Conservation (phyloP, 2,113 vertebrate genomes). For the Motacilla alba region DNA sequence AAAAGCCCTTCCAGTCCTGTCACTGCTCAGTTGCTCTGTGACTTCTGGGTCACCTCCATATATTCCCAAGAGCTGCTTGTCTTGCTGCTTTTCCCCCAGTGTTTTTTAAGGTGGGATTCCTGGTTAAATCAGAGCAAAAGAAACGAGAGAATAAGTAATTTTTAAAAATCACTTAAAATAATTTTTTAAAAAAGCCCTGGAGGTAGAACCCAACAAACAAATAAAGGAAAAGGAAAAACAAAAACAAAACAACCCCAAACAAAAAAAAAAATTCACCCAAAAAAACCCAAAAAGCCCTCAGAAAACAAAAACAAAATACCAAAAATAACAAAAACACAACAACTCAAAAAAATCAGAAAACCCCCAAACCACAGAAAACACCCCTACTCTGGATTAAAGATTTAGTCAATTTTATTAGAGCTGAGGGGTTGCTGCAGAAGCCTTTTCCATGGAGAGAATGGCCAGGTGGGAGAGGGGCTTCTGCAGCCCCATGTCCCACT, state of each 20-base stretch:
- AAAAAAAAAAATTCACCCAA: neutral
- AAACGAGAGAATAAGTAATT: neutral
- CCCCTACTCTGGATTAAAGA: neutral
- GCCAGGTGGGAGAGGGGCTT: neutral
- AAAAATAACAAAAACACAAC: neutral
- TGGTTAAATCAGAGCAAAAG: neutral
- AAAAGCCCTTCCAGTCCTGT: neutral
- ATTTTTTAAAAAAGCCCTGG: neutral
- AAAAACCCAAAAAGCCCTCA: too few species aligned
- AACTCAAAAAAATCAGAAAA: neutral
- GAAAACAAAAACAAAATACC: neutral
- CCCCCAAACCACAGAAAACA: neutral
- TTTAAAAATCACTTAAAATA: neutral
- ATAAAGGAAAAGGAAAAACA: neutral
- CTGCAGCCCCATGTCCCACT: neutral
- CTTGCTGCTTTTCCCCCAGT: neutral
- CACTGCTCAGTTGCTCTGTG: fast-evolving
- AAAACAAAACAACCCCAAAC: neutral
- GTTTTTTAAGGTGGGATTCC: neutral
- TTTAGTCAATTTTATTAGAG: neutral
- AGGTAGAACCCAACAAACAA: neutral
- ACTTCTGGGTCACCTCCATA: neutral
- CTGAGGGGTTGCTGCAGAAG: neutral
- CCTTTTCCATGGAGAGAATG: neutral
- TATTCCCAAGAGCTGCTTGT: neutral